Base-by-base conservation (phyloP, 2,113 vertebrate species). In the Nicator chloris region DNA sequence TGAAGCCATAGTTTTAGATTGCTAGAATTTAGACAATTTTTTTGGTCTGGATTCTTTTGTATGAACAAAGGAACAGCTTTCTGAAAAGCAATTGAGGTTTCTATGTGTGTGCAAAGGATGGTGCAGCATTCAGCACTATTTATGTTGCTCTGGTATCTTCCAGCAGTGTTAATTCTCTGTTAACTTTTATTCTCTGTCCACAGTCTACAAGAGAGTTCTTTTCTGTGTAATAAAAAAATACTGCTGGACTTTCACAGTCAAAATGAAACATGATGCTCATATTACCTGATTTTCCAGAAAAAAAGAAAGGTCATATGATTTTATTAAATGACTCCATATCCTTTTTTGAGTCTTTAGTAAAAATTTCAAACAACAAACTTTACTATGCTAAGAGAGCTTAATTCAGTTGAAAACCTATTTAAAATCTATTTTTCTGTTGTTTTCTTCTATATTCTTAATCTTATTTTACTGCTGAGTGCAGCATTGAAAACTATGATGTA, bases 1-100 rank as follows among this genome's bases (percentile, higher is more conserved):
- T 60, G 93, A 97, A 97, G 80, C 40, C 82, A 94, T 71, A 86
- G 51, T 72, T 97, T 89, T 86, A 82, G 47, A 71, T 59, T 64
- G 44, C 60, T 50, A 93, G 76, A 93, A 88, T 33, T 92, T 66
- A 21, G 10, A 44, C 11, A 31, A 4, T 5, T 18, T 42, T 88
- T 91, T 73, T 86, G 4, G n/a, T 53, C 15, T 57, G 47, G 14
- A 40, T 30, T 86, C 72, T 76, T 65, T 53, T 42, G 11, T 23
- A 35, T 60, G 44, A 77, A 33, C 10, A 68, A 56, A 7, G 24
- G 13, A 72, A 19, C 20, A 68, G 11, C 11, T 91, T 53, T 59
- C 33, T 47, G 37, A 30, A 11, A 66, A 75, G 21, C 15, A 79
- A 17, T 0, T 28, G 12, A 28, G 4, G 6, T 4, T 23, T 81